Evolutionary conservation across 2,113 vertebrate species (phyloP).

Genomic region (Mola mola): DNA sequence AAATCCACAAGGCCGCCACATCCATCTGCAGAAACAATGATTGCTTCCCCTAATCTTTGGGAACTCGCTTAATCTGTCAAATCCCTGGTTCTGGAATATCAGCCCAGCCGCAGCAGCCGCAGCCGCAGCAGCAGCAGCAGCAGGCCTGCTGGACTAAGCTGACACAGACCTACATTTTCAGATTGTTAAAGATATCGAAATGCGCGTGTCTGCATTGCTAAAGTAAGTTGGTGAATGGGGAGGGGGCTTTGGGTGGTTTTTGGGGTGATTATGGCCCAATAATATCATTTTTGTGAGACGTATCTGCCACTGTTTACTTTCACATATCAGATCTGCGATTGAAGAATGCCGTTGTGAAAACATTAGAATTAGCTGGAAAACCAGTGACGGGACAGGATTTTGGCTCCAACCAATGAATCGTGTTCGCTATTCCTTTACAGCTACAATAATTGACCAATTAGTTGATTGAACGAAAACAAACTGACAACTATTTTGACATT

Average conservation of each 20-base stretch:
- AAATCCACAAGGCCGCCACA: slow-evolving; percentile 49
- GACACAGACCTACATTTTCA: slow-evolving; percentile 72
- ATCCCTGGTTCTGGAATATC: slow-evolving; percentile 75
- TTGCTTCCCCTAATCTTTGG: slow-evolving; percentile 78
- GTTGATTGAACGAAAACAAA: too few relatives aligned
- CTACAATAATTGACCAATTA: too few relatives aligned
- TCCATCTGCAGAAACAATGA: slow-evolving; percentile 76
- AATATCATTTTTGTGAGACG: background rate
- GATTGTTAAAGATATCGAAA: slow-evolving; percentile 58
- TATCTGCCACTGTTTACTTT: too few relatives aligned
- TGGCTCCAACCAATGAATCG: too few relatives aligned
- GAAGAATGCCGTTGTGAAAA: too few relatives aligned
- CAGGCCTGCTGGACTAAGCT: slow-evolving; percentile 63
- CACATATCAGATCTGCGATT: too few relatives aligned
- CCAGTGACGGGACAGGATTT: too few relatives aligned
- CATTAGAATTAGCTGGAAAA: background rate
- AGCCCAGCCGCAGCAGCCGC: slow-evolving; percentile 42
- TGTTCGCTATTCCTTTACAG: too few relatives aligned
- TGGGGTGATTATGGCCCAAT: background rate
- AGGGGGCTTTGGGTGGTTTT: background rate
- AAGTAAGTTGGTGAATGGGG: background rate
- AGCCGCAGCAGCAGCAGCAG: slow-evolving; percentile 30
- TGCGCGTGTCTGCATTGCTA: background rate
- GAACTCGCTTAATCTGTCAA: slow-evolving; percentile 75
- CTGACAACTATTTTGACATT: too few relatives aligned